Evolutionary conservation across 2,797 vertebrate species (phyloP).

Genomic region (Anguilla marmorata): DNA sequence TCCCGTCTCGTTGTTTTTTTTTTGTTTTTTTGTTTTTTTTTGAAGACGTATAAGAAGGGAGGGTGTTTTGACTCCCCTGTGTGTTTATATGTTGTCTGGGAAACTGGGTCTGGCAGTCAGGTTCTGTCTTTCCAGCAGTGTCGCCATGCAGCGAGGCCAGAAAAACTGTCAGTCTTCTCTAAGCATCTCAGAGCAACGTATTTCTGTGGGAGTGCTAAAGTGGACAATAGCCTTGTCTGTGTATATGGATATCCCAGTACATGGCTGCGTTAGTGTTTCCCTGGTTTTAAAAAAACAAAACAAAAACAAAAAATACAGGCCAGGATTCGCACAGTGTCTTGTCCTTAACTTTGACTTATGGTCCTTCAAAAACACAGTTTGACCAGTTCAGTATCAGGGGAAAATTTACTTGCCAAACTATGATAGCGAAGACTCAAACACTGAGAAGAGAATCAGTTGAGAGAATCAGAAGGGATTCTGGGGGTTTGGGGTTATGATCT

Average conservation of each 20-base stretch:
- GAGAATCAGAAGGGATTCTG: not conserved
- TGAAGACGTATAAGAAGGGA: not conserved
- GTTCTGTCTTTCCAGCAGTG: constrained; percentile 48
- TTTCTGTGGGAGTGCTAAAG: constrained; percentile 51
- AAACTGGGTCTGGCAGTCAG: constrained; percentile 50
- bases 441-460: not conserved
- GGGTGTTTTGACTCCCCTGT: constrained; percentile 63
- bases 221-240: constrained; percentile 34
- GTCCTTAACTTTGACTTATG: not conserved
- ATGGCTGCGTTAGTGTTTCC: too few relatives aligned
- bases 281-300: too few relatives aligned
- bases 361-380: not conserved
- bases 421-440: not conserved
- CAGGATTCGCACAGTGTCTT: not conserved
- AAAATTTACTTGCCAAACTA: not conserved
- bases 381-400: not conserved
- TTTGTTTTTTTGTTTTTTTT: constrained; percentile 46
- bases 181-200: constrained; percentile 52
- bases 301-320: not conserved
- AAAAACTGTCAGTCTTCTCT: constrained; percentile 45
- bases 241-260: not conserved
- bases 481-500: not conserved
- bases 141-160: constrained; percentile 51
- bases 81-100: constrained; percentile 56
- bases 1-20: constrained; percentile 55